Percentiles rank a stretch among this genome's conserved stretches.
Conservation (phyloP, 1,140 invertebrate species). For the Odontomachus brunneus region DNA sequence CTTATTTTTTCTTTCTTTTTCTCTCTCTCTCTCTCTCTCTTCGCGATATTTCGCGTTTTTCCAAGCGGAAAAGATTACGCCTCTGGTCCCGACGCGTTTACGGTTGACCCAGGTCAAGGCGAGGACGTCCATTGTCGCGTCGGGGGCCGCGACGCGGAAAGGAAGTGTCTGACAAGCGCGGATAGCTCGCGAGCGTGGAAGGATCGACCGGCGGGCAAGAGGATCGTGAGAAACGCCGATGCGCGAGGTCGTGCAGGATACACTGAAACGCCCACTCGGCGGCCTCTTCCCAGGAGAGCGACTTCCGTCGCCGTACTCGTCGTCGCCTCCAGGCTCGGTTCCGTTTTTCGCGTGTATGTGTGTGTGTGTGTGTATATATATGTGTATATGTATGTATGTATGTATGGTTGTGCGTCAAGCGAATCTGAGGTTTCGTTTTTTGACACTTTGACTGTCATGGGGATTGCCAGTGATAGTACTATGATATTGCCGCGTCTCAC, state of each 20-base stretch:
- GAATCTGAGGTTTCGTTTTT: neutral
- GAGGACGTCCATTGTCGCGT: constrained; percentile 35
- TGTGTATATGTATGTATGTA: too few relatives aligned
- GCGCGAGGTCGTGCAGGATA: constrained; percentile 69
- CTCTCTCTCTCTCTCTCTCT: constrained; percentile 4
- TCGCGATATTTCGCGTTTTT: constrained; percentile 49
- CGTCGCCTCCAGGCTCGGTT: too few relatives aligned
- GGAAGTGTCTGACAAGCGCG: constrained; percentile 36
- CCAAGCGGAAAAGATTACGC: constrained; percentile 51
- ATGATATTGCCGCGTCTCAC: too few relatives aligned
- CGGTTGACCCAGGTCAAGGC: constrained; percentile 66
- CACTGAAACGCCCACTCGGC: constrained; percentile 24
- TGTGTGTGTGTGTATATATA: too few relatives aligned
- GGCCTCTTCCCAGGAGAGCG: constrained; percentile 62
- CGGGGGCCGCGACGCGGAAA: constrained; percentile 12
- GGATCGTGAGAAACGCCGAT: constrained; percentile 74
- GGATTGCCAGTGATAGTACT: too few relatives aligned
- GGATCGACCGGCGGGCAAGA: constrained; percentile 30
- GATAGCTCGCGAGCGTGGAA: constrained; percentile 18
- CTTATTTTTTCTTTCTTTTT: neutral
- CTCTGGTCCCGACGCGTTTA: constrained; percentile 28
- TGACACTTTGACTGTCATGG: too few relatives aligned
- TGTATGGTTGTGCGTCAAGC: neutral
- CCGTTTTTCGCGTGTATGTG: neutral
- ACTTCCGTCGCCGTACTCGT: constrained; percentile 43